Evolutionary conservation across 2,797 vertebrate genomes (phyloP), one percentile per base, ranked within the genome.

Genomic region (Discoglossus pictus): DNA sequence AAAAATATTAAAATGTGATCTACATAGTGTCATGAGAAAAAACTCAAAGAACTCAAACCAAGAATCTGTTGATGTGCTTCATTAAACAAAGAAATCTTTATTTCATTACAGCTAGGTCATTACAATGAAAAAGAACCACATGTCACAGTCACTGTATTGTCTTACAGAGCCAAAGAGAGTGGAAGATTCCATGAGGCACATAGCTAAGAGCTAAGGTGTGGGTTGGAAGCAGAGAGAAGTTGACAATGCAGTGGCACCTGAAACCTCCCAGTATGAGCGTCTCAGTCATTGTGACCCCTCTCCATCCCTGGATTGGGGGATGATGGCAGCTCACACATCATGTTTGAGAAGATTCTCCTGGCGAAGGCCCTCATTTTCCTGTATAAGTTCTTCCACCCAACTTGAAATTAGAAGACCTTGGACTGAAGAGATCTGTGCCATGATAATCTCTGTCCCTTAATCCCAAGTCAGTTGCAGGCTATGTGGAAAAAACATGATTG

Each of bases 41-140:
- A 46, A 11, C 17, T 18, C 6, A 44, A 6, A 12, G 34, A 36
- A 12, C 6, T 6, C 34, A 36, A 6, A 36, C 34, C 34, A 6
- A 6, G 34, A 36, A 25, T 44, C 12, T 12, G 18, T 17, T 34
- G 20, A 27, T 52, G 75, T 24, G 44, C 79, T 73, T 73, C 75
- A 79, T 74, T 81, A 80, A 80, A 74, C 80, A 81, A 83, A 85
- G 55, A 65, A 70, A 76, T 73, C 69, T 84, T 84, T 83, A 82
- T 81, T 81, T 76, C 25, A 75, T 74, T 80, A 74, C 74, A 27
- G 75, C 72, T 66, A 75, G 68, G 55, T 80, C 9, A 7, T 81
- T 84, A 85, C 82, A 85, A 76, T 82, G 80, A 84, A 85, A 84
- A 80, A 80, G 78, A 84, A 80, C 79, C 82, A 82, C 78, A 75